A percentile compares a stretch with the other conserved stretches of the same genome.
phyloP scores from a whole-genome alignment of 2,797 vertebrate genomes.

The Meriones psammophilus region DNA sequence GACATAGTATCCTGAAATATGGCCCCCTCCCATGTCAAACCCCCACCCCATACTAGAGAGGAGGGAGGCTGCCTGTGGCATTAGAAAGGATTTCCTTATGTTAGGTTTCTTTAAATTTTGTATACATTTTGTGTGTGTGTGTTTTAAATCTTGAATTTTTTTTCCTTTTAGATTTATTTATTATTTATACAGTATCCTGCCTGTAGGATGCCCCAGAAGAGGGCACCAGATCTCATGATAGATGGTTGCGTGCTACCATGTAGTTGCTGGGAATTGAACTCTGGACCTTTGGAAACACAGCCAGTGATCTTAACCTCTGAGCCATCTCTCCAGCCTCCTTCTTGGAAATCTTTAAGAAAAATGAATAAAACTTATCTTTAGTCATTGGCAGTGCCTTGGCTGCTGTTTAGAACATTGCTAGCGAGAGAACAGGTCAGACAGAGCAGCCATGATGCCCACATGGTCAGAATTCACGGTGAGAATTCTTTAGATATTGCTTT shows the following conservation, averaged over 20 bases:
- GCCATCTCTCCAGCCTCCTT: no score
- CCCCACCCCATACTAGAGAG: not conserved
- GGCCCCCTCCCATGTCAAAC: rapidly evolving
- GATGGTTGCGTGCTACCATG: no score
- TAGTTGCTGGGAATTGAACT: no score
- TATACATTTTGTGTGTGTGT: not conserved
- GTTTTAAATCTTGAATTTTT: no score
- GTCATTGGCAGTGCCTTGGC: not conserved
- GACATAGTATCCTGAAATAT: not conserved
- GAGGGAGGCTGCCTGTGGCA: not conserved
- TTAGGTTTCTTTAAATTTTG: not conserved
- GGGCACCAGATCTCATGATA: no score
- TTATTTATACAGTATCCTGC: no score
- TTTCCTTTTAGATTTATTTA: no score
- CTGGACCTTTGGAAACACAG: no score
- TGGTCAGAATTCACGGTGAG: not conserved
- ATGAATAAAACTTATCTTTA: not conserved
- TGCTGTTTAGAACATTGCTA: not conserved
- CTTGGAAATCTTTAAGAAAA: not conserved
- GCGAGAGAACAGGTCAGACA: not conserved
- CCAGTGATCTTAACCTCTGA: no score
- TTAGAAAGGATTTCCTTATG: conserved; percentile 30
- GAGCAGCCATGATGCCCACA: not conserved
- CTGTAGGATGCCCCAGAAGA: no score
- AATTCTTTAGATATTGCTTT: not conserved